These are phyloP conservation scores for Acanthococcus lagerstroemiae DNA, from an alignment of 2,888 invertebrate genomes.

Conservation along the genomic window DNA sequence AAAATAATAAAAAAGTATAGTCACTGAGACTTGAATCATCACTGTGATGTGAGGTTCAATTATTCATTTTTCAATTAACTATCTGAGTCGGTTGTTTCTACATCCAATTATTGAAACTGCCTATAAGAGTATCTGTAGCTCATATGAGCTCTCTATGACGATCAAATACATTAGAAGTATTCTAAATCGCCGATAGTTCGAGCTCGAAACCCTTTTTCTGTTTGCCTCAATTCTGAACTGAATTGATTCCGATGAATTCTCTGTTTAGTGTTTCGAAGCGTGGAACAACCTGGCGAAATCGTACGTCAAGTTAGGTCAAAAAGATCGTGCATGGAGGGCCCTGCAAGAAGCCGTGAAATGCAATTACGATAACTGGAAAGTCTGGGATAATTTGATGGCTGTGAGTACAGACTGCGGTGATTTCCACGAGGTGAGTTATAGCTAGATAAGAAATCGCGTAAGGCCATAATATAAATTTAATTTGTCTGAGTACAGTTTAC, in stretches of 20 bases:
- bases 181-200: no score
- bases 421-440: conserved; percentile 58
- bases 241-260: not conserved
- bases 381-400: conserved; percentile 90
- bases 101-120: no score
- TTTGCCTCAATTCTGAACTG: no score
- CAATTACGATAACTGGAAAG: conserved; percentile 87
- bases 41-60: no score
- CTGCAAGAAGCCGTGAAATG: conserved; percentile 81
- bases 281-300: conserved; percentile 98
- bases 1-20: no score
- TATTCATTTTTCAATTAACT: no score
- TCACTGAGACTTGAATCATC: no score
- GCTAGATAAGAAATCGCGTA: not conserved
- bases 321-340: conserved; percentile 70
- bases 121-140: no score
- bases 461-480: not conserved
- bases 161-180: no score
- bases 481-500: not conserved
- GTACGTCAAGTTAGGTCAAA: conserved; percentile 77
- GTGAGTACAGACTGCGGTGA: conserved; percentile 78
- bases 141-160: no score
- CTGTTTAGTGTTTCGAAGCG: conserved; percentile 70
- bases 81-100: no score
- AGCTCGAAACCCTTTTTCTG: no score